phyloP scores from a whole-genome alignment of 1,140 invertebrate genomes.

The Bombus picipes region DNA sequence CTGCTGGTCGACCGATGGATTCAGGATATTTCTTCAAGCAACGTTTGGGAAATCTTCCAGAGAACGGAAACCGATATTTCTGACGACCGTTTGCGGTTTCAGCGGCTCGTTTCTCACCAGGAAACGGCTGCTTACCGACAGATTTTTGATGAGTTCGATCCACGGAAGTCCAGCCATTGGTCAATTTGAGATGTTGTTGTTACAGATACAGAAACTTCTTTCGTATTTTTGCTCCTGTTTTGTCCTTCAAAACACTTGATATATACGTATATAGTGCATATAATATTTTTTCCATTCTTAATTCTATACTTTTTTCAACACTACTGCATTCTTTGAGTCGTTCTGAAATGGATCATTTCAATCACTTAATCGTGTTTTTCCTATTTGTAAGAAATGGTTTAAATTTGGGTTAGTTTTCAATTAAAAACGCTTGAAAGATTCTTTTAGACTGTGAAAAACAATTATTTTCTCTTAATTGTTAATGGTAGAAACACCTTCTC shows the following conservation, averaged over 20 bases:
- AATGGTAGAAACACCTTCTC: no score
- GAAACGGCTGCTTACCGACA: background rate
- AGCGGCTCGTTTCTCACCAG: slow-evolving; percentile 5
- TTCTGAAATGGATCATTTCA: background rate
- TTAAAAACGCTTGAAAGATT: no score
- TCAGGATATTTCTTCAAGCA: slow-evolving; percentile 57
- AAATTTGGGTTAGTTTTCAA: no score
- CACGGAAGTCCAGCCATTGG: background rate
- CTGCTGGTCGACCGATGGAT: slow-evolving; percentile 34
- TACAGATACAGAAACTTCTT: background rate
- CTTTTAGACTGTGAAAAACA: no score
- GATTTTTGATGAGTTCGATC: background rate
- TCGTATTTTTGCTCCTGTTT: background rate
- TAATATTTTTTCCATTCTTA: no score
- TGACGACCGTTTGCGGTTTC: slow-evolving; percentile 34
- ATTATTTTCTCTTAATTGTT: no score
- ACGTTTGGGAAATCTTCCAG: slow-evolving; percentile 58
- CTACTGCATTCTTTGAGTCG: background rate
- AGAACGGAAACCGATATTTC: slow-evolving; percentile 62
- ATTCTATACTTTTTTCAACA: background rate
- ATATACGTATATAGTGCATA: no score
- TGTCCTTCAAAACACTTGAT: background rate
- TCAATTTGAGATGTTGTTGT: background rate
- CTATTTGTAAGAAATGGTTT: background rate
- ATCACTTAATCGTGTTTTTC: no score